These are phyloP conservation scores for Seriola dumerili DNA, from an alignment of 2,113 vertebrate genomes.

Conservation along the genomic window DNA sequence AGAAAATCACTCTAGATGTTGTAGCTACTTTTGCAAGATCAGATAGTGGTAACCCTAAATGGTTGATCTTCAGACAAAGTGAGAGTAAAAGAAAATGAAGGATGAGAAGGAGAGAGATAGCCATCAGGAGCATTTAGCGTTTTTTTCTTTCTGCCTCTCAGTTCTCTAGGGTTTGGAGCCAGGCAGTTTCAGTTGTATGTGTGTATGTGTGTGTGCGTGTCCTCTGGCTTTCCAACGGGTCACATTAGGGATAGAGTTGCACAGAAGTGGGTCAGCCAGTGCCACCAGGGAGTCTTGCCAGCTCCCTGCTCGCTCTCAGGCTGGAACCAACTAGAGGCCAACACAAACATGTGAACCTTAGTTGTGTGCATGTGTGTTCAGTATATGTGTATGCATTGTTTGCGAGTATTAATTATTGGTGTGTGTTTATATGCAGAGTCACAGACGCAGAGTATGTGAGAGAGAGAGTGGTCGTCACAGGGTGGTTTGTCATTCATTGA, in stretches of 20 bases:
- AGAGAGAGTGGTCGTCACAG: conserved; percentile 6
- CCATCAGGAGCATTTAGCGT: conserved; percentile 52
- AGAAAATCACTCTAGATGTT: conserved; percentile 33
- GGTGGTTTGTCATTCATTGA: conserved; percentile 26
- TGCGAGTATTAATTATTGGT: not conserved
- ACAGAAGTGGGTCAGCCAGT: conserved; percentile 79
- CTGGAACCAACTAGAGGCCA: conserved; percentile 55
- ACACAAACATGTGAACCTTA: conserved; percentile 34
- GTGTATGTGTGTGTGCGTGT: conserved; percentile 8
- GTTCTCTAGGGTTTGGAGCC: conserved; percentile 39
- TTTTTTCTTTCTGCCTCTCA: conserved; percentile 22
- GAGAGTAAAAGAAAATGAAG: conserved; percentile 40
- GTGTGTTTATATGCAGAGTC: not conserved
- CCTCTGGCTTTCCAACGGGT: conserved; percentile 69
- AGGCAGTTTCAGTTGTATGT: conserved; percentile 10
- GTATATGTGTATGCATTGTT: conserved; percentile 10
- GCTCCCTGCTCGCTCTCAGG: conserved; percentile 59
- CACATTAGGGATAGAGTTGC: conserved; percentile 79
- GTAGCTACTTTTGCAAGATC: conserved; percentile 47
- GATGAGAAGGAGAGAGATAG: conserved; percentile 45
- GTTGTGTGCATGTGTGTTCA: conserved; percentile 23
- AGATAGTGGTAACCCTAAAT: conserved; percentile 57
- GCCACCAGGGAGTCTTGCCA: conserved; percentile 76
- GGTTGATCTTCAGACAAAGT: conserved; percentile 48
- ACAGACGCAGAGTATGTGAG: not conserved